These are phyloP conservation scores for Ypsolopha sequella DNA, from an alignment of 2,888 invertebrate genomes.

Conservation along the genomic window DNA sequence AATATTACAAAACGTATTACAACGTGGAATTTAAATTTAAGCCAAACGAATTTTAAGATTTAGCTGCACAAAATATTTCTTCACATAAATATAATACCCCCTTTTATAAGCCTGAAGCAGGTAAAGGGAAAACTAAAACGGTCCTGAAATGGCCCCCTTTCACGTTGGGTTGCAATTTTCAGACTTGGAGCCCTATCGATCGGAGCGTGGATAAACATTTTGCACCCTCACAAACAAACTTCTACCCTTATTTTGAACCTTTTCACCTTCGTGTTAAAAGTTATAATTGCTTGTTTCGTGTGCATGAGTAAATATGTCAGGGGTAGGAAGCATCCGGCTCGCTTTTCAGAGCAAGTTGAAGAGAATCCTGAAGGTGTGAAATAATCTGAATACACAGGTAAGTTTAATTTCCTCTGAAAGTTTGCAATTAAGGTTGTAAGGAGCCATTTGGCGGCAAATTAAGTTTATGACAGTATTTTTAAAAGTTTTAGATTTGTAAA, in stretches of 20 bases:
- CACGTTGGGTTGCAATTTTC: conserved; percentile 57
- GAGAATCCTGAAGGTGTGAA: conserved; percentile 2
- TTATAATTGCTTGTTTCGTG: conserved; percentile 3
- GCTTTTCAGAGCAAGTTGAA: conserved; percentile 1
- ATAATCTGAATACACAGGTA: background rate
- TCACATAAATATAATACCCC: too few relatives aligned
- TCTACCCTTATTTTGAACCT: conserved; percentile 1
- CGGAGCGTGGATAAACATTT: conserved; percentile 61
- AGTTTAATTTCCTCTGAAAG: background rate
- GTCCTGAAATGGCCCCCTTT: background rate
- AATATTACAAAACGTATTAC: too few relatives aligned
- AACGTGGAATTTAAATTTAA: too few relatives aligned
- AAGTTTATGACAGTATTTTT: too few relatives aligned
- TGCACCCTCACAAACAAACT: conserved; percentile 29
- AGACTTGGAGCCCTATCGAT: conserved; percentile 53
- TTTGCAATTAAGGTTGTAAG: background rate
- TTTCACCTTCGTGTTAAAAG: conserved; percentile 3
- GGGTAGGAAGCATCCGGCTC: background rate
- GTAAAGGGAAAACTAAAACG: background rate
- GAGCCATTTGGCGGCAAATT: too few relatives aligned
- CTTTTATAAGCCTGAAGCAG: too few relatives aligned
- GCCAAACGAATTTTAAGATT: too few relatives aligned
- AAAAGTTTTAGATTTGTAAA: too few relatives aligned
- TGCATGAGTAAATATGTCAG: background rate
- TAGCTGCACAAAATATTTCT: too few relatives aligned